Evolutionary conservation across 2,797 vertebrate species (phyloP).

Genomic region (Pampus argenteus): DNA sequence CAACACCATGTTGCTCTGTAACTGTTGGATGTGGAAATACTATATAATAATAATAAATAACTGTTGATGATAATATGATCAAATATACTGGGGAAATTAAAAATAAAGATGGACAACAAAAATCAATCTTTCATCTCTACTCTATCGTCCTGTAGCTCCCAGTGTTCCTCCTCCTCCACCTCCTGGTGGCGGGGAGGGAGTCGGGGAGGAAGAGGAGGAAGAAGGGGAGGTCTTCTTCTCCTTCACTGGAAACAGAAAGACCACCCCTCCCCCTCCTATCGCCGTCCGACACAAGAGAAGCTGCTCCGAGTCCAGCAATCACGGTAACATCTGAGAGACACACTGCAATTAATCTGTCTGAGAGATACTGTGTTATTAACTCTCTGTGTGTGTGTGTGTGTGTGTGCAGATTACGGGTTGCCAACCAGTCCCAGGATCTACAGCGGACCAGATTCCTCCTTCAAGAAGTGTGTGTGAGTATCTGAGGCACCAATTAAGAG

Average conservation of each 20-base stretch:
- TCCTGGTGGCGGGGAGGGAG: constrained; percentile 58
- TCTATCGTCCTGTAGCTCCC: constrained; percentile 55
- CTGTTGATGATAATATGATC: no score
- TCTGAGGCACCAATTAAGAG: constrained; percentile 8
- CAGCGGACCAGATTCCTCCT: constrained; percentile 76
- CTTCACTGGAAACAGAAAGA: constrained; percentile 72
- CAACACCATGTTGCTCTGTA: no score
- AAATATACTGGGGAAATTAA: no score
- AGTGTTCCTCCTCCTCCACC: constrained; percentile 73
- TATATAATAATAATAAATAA: no score
- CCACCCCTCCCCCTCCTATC: constrained; percentile 77
- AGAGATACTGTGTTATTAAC: constrained; percentile 42
- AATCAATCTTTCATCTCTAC: neutral
- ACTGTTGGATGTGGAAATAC: no score
- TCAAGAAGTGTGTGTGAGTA: constrained; percentile 83
- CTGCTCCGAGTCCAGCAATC: constrained; percentile 83
- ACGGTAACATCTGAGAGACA: constrained; percentile 53
- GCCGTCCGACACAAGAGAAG: constrained; percentile 85
- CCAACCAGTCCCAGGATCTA: constrained; percentile 75
- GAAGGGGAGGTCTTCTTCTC: constrained; percentile 71
- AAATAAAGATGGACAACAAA: neutral
- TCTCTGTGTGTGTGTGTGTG: constrained; percentile 23
- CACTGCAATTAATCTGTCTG: constrained; percentile 34
- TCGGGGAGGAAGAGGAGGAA: constrained; percentile 63
- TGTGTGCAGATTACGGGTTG: constrained; percentile 74